Base-by-base conservation (phyloP, 2,888 invertebrate species). In the Sarcophaga subvicina region DNA sequence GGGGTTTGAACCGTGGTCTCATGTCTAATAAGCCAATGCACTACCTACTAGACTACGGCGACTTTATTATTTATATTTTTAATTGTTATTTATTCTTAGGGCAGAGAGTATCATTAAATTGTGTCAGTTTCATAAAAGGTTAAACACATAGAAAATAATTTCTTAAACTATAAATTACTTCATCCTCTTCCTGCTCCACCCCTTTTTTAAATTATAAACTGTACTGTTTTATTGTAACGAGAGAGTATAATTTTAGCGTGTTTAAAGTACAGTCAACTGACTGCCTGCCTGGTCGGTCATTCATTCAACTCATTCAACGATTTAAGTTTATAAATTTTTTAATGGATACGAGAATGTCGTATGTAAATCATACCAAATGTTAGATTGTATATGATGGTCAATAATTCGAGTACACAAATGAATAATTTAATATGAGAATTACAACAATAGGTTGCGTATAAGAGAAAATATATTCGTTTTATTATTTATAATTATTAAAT, bases 201-300 rank as follows among this genome's bases (percentile, higher is more conserved):
- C 17, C 5, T 17, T 54, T 49, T 54, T 14, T 14, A 14, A 54
- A 54, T 14, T 54, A 54, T 17, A 14, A 54, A 54, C 54, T 37
- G 2, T 37, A 37, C 2, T 37, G 8, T 37, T 10, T 37, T 37
- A 37, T 37, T 37, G 37, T 37, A 37, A 37, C 37, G 37, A 54
- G 17, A 12, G 54, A 17, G 17, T 63, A 10, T 70, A 76, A 70
- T 76, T 69, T 70, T 25, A 20, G 17, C 69, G 69, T 81, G 69
- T 62, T 47, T 69, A 54, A 54, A 12, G 54, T 54, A 54, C 54
- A 54, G 4, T 54, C 54, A 54, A 37, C 37, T 37, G 10, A 0
- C 37, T 8, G 14, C 0, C 14, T 12, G 14, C 12, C 2, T 2
- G 17, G 54, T 54, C 14, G 54, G 12, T 4, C 54, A 17, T 17